Conservation (phyloP, 2,113 vertebrate genomes). For the Chaetura pelagica region DNA sequence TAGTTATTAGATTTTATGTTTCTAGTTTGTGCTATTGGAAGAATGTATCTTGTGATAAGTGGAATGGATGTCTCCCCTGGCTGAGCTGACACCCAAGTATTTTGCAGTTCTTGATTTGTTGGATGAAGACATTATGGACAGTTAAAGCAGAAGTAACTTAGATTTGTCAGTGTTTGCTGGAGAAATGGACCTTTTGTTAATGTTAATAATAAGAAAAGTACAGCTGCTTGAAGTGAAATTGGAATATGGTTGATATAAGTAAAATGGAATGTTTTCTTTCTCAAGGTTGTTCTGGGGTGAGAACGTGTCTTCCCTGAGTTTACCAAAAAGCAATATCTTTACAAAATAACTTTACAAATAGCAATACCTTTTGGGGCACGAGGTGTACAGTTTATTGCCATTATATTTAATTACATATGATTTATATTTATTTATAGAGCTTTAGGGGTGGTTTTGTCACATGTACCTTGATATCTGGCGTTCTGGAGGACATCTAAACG, state of each 20-base stretch:
- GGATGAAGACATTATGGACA: fast-evolving
- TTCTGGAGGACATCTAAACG: neutral
- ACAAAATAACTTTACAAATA: too few species aligned
- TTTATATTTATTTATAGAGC: neutral
- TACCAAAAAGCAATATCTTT: too few species aligned
- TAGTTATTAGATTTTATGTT: neutral
- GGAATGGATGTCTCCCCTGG: neutral
- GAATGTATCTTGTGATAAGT: neutral
- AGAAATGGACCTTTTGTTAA: neutral
- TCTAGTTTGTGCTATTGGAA: neutral
- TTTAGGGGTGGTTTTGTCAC: neutral
- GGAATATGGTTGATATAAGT: neutral
- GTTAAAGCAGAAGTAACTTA: neutral
- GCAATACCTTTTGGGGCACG: neutral
- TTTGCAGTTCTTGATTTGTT: neutral
- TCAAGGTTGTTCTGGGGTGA: neutral
- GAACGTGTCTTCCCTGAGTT: neutral
- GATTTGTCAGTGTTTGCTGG: neutral
- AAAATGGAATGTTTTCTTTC: neutral
- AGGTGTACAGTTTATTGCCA: neutral
- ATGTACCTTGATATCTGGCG: neutral
- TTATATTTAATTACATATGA: too few species aligned
- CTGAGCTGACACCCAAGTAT: neutral
- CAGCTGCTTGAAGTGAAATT: neutral
- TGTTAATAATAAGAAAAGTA: neutral